Base-by-base conservation (phyloP, 2,888 invertebrate species). In the Adelphocoris suturalis region DNA sequence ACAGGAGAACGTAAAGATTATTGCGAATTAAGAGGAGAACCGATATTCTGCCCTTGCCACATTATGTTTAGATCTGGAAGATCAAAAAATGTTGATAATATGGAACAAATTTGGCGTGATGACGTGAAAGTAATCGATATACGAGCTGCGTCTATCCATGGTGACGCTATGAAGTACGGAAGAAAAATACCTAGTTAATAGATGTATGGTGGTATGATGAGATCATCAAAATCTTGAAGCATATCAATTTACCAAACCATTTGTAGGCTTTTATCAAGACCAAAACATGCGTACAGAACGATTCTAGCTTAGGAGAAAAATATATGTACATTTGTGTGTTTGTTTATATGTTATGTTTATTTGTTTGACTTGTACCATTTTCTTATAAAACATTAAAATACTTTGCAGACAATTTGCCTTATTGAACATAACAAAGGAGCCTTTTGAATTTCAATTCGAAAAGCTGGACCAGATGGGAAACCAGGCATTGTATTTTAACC, bases 61-160 rank as follows among this genome's bases (percentile, higher is more conserved):
- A 82, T 82, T 82, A 14, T 82, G 23, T 82, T 52, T 52, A 23
- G 52, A 52, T 19, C 82, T 13, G 78, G 78, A 46, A 78, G 46
- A 11, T 19, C 47, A 14, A 16, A n/a, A n/a, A n/a, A 78, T 47
- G 14, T n/a, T n/a, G 46, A 9, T 11, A 14, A n/a, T 2, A n/a
- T 46, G 12, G 75, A 23, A 27, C 28, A 27, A 37, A 27, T 37
- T 37, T 37, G 2, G 1, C 19, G 28, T 19, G 78, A 78, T 16
- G 47, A 78, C 14, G 3, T 78, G 19, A 37, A 46, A 14, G 46
- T 78, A n/a, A 78, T 78, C 28, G 78, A 78, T 19, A 16, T 78
- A 13, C 3, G 78, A 46, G 78, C 46, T 46, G 37, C 78, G 7
- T 78, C 78, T 28, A 16, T 9, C 0, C 14, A 14, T 11, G 46